Evolutionary conservation across 35 echinoderm and acorn worm genomes (phyloP), one percentile per base, ranked within the genome.

Genomic region (Apostichopus parvimensis): DNA sequence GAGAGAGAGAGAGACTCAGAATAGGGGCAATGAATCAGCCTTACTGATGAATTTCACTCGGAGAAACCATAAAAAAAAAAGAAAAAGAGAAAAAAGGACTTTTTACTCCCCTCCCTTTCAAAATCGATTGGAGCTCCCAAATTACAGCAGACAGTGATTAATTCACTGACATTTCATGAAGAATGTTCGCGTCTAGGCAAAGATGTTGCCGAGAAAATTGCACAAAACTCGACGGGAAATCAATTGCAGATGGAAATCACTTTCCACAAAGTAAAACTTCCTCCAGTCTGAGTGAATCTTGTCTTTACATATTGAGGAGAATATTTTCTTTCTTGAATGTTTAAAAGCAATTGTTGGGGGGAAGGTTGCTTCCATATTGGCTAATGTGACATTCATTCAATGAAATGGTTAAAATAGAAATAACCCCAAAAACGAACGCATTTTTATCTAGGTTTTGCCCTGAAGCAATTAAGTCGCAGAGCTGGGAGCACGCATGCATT

Each of bases 241-340:
- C 81, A 84, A 84, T 84, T 20, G 57, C 54, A 6, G 57, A 60
- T 84, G 81, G 81, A 56, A 84, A 84, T 84, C 81, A 84, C 81
- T 58, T 84, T 84, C 20, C 71, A 20, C 20, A 61, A 75, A 75
- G 71, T 75, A 22, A 75, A 75, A 75, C 71, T 75, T 75, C 71
- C 71, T 75, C 64, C 64, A 68, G 18, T 68, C n/a, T 75, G 71
- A 75, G 71, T 75, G 71, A 20, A 75, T 75, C n/a, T 22, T 14
- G 11, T 18, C 71, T 75, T 14, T 75, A 45, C 34, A 45, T 45
- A 45, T 45, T 45, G 34, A 18, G 71, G 71, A 22, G 71, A 18
- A 75, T 7, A 75, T 75, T 22, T 18, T 4, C 13, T 14, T 68
- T 4, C 1, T 20, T 75, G 1, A 61, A 61, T 61, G 58, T 61